These are phyloP conservation scores for Acrobasis suavella DNA, from an alignment of 2,888 invertebrate genomes.

Conservation along the genomic window DNA sequence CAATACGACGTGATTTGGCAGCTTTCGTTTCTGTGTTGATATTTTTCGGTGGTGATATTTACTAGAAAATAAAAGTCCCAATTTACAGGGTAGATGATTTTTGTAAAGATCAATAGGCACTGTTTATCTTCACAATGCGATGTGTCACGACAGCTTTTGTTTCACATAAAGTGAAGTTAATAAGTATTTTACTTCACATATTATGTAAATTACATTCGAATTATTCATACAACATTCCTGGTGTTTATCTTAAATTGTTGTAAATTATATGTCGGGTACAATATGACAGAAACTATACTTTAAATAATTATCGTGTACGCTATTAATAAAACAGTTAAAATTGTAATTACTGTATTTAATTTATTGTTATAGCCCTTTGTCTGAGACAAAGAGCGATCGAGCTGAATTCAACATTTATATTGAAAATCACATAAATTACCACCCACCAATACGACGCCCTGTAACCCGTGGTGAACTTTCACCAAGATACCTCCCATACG, in stretches of 20 bases:
- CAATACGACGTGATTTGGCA: no score
- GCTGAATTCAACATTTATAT: neutral
- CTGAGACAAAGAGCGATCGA: neutral
- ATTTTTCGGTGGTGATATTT: no score
- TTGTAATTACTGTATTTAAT: neutral
- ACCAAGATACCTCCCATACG: neutral
- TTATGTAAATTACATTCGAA: neutral
- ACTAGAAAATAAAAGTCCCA: no score
- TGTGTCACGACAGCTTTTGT: no score
- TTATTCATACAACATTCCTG: neutral
- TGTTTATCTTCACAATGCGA: no score
- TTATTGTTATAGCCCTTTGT: conserved; percentile 8
- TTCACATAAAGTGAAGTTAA: no score
- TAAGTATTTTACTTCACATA: neutral
- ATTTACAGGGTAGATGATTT: no score
- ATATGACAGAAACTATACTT: conserved; percentile 1
- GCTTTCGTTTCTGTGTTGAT: no score
- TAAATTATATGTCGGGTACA: neutral
- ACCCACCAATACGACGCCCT: conserved; percentile 7
- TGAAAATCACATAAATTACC: conserved; percentile 15
- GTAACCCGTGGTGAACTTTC: conserved; percentile 8
- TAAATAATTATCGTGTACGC: neutral
- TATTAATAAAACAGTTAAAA: conserved; percentile 5
- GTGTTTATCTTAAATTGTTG: conserved; percentile 1
- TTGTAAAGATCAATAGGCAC: no score